Base-by-base conservation (phyloP, 2,797 vertebrate genomes). In the Telmatherina bonti region DNA sequence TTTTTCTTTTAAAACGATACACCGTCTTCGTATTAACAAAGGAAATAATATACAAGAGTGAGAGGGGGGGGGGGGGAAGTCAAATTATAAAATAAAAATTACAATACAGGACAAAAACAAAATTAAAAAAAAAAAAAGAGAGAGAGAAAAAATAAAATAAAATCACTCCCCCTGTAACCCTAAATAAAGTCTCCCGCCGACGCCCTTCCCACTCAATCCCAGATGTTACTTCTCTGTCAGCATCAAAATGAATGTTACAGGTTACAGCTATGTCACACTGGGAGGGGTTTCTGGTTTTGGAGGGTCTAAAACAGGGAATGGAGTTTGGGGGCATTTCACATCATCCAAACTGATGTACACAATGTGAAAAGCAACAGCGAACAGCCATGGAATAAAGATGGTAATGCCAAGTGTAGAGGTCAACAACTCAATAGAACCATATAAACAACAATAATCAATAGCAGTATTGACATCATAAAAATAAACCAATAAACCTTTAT, bases 21-120 rank as follows among this genome's bases (percentile, higher is more conserved):
- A 90, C 74, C 81, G 77, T 77, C 79, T 2, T 4, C 13, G 31
- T 67, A 54, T 63, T 33, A 22, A 62, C 62, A 70, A 58, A 65
- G 15, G 60, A 79, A 87, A 81, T 91, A 89, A 89, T 89, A 83
- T 87, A 92, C 87, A 90, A 91, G 87, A 88, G 76, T 91, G 83
- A 87, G 70, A 85, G 38, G 85, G 57, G 84, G 57, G 84, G 9
- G 30, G 85, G 52, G 85, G 49, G 74, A 62, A 84, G 82, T 76
- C 91, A 93, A 82, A 86, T 91, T 91, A 93, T 88, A 92, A 95
- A 94, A 94, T 89, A 91, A 93, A 90, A 92, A 91, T 91, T 88
- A 94, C 90, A 86, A 88, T 89, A 94, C 90, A 85, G 87, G 88
- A 92, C 86, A 75, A 88, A 88, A n/a, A 15, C 22, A 57, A 64